A percentile compares a stretch with the other conserved stretches of the same genome.
These are phyloP conservation scores for Zeugodacus cucurbitae DNA, from an alignment of 1,140 invertebrate species.

Conservation along the genomic window DNA sequence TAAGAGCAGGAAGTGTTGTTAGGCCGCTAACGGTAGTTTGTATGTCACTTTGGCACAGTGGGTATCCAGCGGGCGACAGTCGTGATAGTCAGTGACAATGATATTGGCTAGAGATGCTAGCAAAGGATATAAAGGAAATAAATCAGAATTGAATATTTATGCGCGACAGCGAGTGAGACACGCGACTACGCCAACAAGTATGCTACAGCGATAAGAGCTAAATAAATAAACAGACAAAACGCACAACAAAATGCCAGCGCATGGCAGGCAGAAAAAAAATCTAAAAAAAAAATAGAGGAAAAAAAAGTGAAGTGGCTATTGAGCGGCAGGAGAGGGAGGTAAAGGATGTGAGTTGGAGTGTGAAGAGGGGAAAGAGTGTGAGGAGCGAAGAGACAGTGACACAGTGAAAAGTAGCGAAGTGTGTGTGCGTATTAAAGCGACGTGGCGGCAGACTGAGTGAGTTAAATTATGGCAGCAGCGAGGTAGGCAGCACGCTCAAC, in stretches of 20 bases:
- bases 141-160: slow-evolving; percentile 30
- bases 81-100: background rate
- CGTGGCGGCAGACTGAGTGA: background rate
- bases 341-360: background rate
- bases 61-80: background rate
- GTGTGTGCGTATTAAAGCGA: background rate
- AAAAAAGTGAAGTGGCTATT: background rate
- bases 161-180: slow-evolving; percentile 19
- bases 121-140: slow-evolving; percentile 25
- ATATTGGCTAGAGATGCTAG: slow-evolving; percentile 13
- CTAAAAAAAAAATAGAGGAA: background rate
- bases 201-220: background rate
- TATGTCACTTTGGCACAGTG: background rate
- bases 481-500: background rate
- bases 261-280: background rate
- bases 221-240: slow-evolving; percentile 27
- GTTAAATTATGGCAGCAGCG: background rate
- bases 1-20: background rate
- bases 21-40: background rate
- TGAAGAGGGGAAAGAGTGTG: too few relatives aligned
- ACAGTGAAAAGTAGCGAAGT: background rate
- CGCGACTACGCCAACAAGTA: background rate
- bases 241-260: background rate
- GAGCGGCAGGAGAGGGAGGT: background rate
- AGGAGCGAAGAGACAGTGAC: background rate